Evolutionary conservation across 1,140 invertebrate genomes (phyloP).

Genomic region (Fopius arisanus): DNA sequence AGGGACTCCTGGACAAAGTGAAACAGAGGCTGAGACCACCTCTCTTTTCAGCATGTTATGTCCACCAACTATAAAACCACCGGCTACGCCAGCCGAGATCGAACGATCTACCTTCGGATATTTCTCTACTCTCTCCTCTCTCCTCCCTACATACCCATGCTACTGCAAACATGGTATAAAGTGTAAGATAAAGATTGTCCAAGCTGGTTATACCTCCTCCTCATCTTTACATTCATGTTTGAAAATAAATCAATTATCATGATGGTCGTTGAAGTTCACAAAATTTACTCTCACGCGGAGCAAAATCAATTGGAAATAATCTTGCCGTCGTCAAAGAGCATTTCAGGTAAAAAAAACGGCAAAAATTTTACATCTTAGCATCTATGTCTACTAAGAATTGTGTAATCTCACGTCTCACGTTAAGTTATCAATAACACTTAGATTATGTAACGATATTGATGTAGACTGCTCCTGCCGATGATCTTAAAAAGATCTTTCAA

Average conservation of each 20-base stretch:
- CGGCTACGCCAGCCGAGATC: not conserved
- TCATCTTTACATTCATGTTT: not conserved
- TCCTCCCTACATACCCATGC: not conserved
- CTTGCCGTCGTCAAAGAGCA: too few relatives aligned
- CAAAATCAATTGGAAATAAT: too few relatives aligned
- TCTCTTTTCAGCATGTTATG: not conserved
- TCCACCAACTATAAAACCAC: not conserved
- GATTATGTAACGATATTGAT: too few relatives aligned
- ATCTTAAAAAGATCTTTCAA: too few relatives aligned
- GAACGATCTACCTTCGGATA: not conserved
- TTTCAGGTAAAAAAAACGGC: too few relatives aligned
- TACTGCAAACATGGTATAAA: conserved; percentile 8
- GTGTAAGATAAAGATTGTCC: conserved; percentile 5
- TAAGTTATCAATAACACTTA: too few relatives aligned
- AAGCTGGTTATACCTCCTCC: not conserved
- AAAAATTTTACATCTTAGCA: too few relatives aligned
- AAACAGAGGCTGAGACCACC: not conserved
- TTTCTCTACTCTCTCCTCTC: not conserved
- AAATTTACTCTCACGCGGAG: not conserved
- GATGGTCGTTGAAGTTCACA: not conserved
- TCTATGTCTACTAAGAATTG: too few relatives aligned
- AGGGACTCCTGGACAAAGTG: conserved; percentile 33
- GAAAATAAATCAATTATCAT: not conserved
- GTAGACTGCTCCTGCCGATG: too few relatives aligned
- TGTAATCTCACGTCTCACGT: too few relatives aligned